Percentiles rank a stretch among this genome's conserved stretches.
Evolutionary conservation across 2,888 invertebrate genomes (phyloP).

Genomic region (Suillia variegata): DNA sequence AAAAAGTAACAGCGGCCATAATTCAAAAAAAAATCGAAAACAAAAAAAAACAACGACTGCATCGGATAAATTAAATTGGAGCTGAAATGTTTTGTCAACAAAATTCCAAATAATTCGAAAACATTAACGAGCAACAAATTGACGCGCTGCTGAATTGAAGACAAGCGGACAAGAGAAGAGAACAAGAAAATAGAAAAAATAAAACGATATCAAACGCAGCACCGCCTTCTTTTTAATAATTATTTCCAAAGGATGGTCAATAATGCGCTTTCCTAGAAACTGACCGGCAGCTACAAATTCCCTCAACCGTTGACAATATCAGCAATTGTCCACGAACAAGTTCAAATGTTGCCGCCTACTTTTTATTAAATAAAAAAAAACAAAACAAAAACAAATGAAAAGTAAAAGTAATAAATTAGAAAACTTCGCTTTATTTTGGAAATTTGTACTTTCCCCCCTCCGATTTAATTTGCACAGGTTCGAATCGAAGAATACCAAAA

Average conservation of each 20-base stretch:
- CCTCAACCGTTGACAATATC: background rate
- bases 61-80: background rate
- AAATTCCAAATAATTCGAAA: conserved; percentile 27
- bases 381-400: too few relatives aligned
- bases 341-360: background rate
- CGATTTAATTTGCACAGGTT: conserved; percentile 29
- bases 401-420: conserved; percentile 5
- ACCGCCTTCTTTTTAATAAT: conserved; percentile 12
- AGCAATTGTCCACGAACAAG: background rate
- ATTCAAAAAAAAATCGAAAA: too few relatives aligned
- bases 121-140: conserved; percentile 23
- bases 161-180: too few relatives aligned
- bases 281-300: background rate
- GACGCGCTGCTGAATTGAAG: too few relatives aligned
- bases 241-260: background rate
- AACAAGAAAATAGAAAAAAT: background rate
- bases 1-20: background rate
- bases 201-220: conserved; percentile 1
- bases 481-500: background rate
- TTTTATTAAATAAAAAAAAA: too few relatives aligned
- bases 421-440: background rate
- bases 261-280: background rate
- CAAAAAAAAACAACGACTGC: too few relatives aligned
- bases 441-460: conserved; percentile 2
- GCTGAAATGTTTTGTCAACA: conserved; percentile 26